phyloP scores from a whole-genome alignment of 2,888 invertebrate species.

The Zonitis immaculata region DNA sequence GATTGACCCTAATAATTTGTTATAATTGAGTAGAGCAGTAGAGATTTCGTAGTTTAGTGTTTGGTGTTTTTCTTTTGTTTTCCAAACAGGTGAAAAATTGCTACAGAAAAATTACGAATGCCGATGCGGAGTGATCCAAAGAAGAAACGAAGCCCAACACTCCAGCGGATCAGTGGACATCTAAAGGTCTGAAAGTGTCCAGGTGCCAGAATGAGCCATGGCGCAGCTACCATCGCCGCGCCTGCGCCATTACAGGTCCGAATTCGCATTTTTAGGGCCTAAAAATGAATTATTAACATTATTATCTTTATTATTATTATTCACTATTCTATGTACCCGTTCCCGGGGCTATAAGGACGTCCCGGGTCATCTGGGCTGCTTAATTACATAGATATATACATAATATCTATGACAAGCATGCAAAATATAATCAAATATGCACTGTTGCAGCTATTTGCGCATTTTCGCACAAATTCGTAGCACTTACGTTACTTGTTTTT shows the following conservation, averaged over 20 bases:
- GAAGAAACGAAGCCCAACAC: constrained; percentile 41
- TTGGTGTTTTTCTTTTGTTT: too few species aligned
- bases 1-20: constrained; percentile 6
- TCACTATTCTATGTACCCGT: too few species aligned
- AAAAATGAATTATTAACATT: constrained; percentile 7
- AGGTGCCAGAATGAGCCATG: constrained; percentile 48
- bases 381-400: too few species aligned
- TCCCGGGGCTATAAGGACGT: constrained; percentile 21
- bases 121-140: constrained; percentile 37
- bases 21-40: constrained; percentile 12
- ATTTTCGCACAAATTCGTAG: constrained; percentile 8
- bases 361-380: constrained; percentile 22
- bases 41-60: constrained; percentile 30
- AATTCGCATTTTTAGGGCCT: constrained; percentile 28
- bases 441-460: constrained; percentile 24
- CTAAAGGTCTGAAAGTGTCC: constrained; percentile 15
- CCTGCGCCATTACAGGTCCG: constrained; percentile 51
- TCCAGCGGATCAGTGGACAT: constrained; percentile 33
- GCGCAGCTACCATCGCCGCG: constrained; percentile 49
- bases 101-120: constrained; percentile 26
- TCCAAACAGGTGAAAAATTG: constrained; percentile 31
- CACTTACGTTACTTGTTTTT: constrained; percentile 6
- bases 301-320: too few species aligned
- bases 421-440: constrained; percentile 22
- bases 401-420: background rate